Base-by-base conservation (phyloP, 2,113 vertebrate genomes). In the Perca schrenkii region DNA sequence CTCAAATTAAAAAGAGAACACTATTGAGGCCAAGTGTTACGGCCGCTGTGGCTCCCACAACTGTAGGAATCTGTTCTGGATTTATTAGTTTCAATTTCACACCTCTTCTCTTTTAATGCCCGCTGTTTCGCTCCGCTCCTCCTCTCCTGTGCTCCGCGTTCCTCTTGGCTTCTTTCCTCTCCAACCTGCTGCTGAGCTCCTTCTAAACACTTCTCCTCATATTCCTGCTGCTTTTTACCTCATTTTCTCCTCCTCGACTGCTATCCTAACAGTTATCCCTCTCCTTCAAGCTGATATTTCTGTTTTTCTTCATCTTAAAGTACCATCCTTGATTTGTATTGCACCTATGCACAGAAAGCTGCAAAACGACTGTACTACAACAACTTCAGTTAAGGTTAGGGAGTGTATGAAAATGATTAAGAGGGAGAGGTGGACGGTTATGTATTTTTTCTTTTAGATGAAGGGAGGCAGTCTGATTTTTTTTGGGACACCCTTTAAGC, bases 31-130 rank as follows among this genome's bases (percentile, higher is more conserved):
- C 72, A 31, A 25, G 64, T 85, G 85, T 77, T 63, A 64, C 58
- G 28, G 86, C 84, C 47, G 43, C 74, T 22, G 88, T 14, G 86
- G 85, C 80, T 88, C 83, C 84, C 85, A 64, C 80, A 73, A 84
- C 91, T 90, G 72, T 66, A 80, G 90, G 91, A 90, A 89, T 84
- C 91, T 92, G 86, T 86, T 92, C 89, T 86, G 92, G 86, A 94
- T 93, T 93, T 92, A 94, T 87, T 88, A 83, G 87, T 93, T 92
- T 92, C 89, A 93, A 92, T 93, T 94, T 94, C 91, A 94, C 91
- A 94, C 92, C 85, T 88, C 86, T 77, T 80, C 84, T 88, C 87
- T 66, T 86, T 90, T 86, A 90, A 89, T 75, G 90, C 86, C 88
- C 3, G 84, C 90, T 90, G 90, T 86, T 92, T 77, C 16, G 70